Percentiles rank a stretch among this genome's conserved stretches.
These are phyloP conservation scores for Ginglymostoma cirratum DNA, from an alignment of 2,113 vertebrate genomes.

Conservation along the genomic window DNA sequence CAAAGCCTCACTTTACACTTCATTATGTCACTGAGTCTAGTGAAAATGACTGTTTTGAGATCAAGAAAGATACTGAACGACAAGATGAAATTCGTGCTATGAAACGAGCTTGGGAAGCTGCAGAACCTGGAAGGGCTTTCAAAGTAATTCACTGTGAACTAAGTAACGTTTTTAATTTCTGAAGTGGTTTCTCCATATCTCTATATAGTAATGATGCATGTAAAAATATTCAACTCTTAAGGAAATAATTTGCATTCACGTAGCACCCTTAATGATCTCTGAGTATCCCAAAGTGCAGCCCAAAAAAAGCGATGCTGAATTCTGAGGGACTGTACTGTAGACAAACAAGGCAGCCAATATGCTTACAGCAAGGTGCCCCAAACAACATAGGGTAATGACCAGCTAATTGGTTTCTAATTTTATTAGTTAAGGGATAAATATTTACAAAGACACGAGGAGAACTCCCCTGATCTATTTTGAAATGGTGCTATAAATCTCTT, in stretches of 20 bases:
- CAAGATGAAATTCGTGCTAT: conserved; percentile 72
- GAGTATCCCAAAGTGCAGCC: background rate
- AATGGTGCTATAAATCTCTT: background rate
- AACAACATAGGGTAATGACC: background rate
- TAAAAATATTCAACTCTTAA: background rate
- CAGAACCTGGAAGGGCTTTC: conserved; percentile 66
- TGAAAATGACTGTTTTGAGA: conserved; percentile 55
- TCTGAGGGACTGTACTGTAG: background rate
- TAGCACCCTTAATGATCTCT: background rate
- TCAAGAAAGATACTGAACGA: conserved; percentile 72
- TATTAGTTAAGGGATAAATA: background rate
- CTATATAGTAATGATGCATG: background rate
- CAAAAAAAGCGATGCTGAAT: background rate
- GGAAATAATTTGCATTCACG: background rate
- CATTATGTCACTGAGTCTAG: conserved; percentile 64
- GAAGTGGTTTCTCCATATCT: background rate
- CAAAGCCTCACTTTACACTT: conserved; percentile 67
- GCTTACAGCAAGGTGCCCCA: background rate
- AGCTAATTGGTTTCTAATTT: background rate
- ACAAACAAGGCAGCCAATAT: background rate
- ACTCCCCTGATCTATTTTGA: background rate
- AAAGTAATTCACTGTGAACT: conserved; percentile 60
- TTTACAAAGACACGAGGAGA: background rate
- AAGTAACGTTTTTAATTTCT: background rate
- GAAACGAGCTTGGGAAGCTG: conserved; percentile 80